Evolutionary conservation across 2,888 invertebrate species (phyloP).

Genomic region (Sinohyriopsis cumingii): DNA sequence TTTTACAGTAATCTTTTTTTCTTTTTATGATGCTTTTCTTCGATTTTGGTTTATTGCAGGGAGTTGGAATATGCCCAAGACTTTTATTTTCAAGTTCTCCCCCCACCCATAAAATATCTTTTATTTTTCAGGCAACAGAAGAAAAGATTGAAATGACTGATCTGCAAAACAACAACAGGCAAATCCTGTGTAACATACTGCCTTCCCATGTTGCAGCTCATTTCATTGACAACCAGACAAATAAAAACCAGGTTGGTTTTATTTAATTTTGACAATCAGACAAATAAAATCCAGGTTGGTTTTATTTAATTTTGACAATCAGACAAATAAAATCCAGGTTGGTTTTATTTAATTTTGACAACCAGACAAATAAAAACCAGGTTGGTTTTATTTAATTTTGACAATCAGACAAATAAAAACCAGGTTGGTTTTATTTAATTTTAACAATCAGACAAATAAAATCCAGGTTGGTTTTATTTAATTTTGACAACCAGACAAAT

Average conservation of each 20-base stretch:
- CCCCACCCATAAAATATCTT: neutral
- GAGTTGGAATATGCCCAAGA: neutral
- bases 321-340: too few species aligned
- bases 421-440: too few species aligned
- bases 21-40: neutral
- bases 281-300: too few species aligned
- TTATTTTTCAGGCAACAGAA: conserved; percentile 81
- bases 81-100: neutral
- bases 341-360: too few species aligned
- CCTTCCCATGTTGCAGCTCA: conserved; percentile 94
- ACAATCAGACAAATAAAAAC: too few species aligned
- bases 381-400: too few species aligned
- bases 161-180: conserved; percentile 86
- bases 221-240: conserved; percentile 81
- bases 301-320: too few species aligned
- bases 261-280: too few species aligned
- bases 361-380: too few species aligned
- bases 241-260: conserved; percentile 27
- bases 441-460: too few species aligned
- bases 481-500: too few species aligned
- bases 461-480: too few species aligned
- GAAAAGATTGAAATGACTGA: conserved; percentile 95
- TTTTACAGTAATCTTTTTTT: neutral
- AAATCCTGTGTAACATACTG: conserved; percentile 90
- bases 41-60: neutral